phyloP scores from a whole-genome alignment of 1,140 invertebrate species.

The Drosophila pectinifera region DNA sequence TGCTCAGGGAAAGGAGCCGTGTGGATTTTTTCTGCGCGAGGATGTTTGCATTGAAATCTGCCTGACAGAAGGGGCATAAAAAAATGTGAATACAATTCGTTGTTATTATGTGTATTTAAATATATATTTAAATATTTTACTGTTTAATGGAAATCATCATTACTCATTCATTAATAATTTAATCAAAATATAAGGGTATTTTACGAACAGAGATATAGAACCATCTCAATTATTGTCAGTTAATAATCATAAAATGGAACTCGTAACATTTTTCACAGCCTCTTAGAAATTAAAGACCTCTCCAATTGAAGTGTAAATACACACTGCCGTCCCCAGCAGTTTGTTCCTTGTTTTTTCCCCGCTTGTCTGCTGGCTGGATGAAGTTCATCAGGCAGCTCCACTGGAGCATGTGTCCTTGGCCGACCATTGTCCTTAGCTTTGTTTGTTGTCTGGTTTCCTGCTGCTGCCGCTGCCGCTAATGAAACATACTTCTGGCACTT shows the following conservation, averaged over 20 bases:
- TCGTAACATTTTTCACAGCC: neutral
- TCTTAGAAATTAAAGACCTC: conserved; percentile 1
- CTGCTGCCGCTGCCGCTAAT: conserved; percentile 71
- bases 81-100: no score
- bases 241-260: neutral
- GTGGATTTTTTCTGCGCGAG: neutral
- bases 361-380: conserved; percentile 26
- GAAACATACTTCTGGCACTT: conserved; percentile 77
- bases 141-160: no score
- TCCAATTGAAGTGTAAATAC: conserved; percentile 15
- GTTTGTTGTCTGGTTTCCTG: conserved; percentile 70
- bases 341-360: conserved; percentile 14
- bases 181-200: no score
- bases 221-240: neutral
- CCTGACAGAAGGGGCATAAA: no score
- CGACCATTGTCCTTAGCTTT: conserved; percentile 55
- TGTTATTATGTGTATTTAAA: no score
- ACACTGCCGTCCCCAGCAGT: conserved; percentile 2
- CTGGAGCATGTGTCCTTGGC: conserved; percentile 53
- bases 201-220: no score
- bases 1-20: neutral
- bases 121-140: no score
- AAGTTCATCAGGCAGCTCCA: conserved; percentile 50
- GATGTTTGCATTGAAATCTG: neutral
- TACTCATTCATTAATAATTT: no score